Conservation (phyloP, 1,140 invertebrate species). For the Heliconius eleuchia region DNA sequence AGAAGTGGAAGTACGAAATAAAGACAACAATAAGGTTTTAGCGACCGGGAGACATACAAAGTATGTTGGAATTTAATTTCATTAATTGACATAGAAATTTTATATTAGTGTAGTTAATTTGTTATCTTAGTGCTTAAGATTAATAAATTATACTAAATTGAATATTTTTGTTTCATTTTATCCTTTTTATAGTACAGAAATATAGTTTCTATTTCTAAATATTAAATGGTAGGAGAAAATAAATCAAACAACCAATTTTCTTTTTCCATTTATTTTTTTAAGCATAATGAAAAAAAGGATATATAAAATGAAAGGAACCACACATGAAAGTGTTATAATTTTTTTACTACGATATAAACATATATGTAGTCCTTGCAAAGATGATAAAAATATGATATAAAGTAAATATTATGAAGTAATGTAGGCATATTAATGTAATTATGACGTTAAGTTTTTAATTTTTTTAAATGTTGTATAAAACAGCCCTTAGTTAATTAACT, state of each 20-base stretch:
- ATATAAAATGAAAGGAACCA: neutral
- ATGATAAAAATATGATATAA: too few species aligned
- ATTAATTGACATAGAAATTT: neutral
- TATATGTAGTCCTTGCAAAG: too few species aligned
- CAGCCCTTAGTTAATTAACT: too few species aligned
- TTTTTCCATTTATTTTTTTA: neutral
- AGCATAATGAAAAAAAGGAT: neutral
- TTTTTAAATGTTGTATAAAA: too few species aligned
- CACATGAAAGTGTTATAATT: neutral
- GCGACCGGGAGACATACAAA: constrained; percentile 92
- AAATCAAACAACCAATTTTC: neutral
- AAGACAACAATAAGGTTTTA: constrained; percentile 86
- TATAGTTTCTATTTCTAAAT: neutral
- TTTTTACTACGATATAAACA: neutral
- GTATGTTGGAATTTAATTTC: constrained; percentile 82
- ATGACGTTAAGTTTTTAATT: too few species aligned
- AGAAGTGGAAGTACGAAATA: constrained; percentile 88
- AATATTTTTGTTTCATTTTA: neutral
- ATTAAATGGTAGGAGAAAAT: neutral
- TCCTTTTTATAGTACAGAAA: neutral
- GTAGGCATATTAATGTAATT: too few species aligned
- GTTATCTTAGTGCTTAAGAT: neutral
- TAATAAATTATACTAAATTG: neutral
- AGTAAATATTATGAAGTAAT: too few species aligned
- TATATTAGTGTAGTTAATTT: neutral